Evolutionary conservation across 2,797 vertebrate species (phyloP).

Genomic region (Ptychobarbus kaznakovi): DNA sequence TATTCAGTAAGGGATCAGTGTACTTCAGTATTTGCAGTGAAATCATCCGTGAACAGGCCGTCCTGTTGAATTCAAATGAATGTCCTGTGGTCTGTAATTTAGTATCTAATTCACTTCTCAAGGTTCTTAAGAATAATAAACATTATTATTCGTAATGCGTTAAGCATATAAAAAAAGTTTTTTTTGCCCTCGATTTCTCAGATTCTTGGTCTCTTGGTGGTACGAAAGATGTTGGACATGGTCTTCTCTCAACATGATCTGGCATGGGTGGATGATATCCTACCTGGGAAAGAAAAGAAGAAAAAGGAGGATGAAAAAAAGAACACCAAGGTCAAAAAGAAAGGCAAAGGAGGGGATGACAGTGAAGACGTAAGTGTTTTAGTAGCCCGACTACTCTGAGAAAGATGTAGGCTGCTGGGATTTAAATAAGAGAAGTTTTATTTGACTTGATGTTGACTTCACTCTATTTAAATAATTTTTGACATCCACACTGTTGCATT

Average conservation of each 20-base stretch:
- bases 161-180: not conserved
- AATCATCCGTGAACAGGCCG: not conserved
- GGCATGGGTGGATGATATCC: conserved; percentile 94
- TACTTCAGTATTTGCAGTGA: not conserved
- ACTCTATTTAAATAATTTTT: not conserved
- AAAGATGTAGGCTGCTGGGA: not conserved
- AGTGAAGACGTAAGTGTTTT: conserved; percentile 75
- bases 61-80: not conserved
- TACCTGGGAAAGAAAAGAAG: conserved; percentile 93
- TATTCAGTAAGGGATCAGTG: not conserved
- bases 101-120: not conserved
- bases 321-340: conserved; percentile 82
- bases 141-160: not conserved
- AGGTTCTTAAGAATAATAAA: not conserved
- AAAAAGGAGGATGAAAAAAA: conserved; percentile 86
- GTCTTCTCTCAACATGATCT: conserved; percentile 95
- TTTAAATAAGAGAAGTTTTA: not conserved
- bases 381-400: not conserved
- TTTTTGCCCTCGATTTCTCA: conserved; percentile 58
- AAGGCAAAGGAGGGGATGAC: conserved; percentile 75
- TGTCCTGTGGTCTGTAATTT: not conserved
- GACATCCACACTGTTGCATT: not conserved
- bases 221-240: conserved; percentile 90
- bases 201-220: conserved; percentile 92
- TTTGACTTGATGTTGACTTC: conserved; percentile 1